Base-by-base conservation (phyloP, 2,113 vertebrate species). In the Prolemur simus region DNA sequence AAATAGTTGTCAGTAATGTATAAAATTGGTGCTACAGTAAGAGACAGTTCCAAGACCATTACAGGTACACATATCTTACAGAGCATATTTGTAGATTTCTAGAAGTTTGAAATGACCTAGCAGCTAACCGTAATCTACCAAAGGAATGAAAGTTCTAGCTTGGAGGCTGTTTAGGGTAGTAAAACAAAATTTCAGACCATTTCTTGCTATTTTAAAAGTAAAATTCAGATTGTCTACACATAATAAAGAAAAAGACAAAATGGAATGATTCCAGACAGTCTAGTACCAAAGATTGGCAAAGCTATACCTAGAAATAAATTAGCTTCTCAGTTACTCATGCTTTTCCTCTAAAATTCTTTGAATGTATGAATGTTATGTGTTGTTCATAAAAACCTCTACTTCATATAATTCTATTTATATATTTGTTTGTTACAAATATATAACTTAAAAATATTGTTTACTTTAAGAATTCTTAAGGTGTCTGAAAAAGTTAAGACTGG, bases 1-100 rank as follows among this genome's bases (percentile, higher is more conserved):
- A 99, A 99, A 99, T 98, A 99, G 98, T 98, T 97, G 99, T 99
- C 99, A 99, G 99, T 99, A 98, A 98, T 98, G 98, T 97, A 98
- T 98, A 97, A 98, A 98, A 98, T 93, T 84, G 98, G 98, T 94
- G 98, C 98, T 98, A 99, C 98, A 97, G 95, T 97, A 97, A 98
- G 98, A 99, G 98, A 99, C 98, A 98, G 98, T 99, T 99, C 98
- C 98, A 98, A 98, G 98, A 98, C 98, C 98, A 98, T 98, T 98
- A 98, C 98, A 98, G 98, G 98, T 97, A n/a, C 95, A 96, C 77
- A 8, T 3, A 89, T 45, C 69, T 91, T 91, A 84, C 23, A 92
- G 89, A 97, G n/a, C 29, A 74, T 77, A 89, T 77, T 80, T 81
- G 37, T 83, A 60, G 37, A 77, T 81, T 96, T 89, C 52, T 89